Evolutionary conservation across 2,797 vertebrate species (phyloP).

Genomic region (Catostomus latipinnis): DNA sequence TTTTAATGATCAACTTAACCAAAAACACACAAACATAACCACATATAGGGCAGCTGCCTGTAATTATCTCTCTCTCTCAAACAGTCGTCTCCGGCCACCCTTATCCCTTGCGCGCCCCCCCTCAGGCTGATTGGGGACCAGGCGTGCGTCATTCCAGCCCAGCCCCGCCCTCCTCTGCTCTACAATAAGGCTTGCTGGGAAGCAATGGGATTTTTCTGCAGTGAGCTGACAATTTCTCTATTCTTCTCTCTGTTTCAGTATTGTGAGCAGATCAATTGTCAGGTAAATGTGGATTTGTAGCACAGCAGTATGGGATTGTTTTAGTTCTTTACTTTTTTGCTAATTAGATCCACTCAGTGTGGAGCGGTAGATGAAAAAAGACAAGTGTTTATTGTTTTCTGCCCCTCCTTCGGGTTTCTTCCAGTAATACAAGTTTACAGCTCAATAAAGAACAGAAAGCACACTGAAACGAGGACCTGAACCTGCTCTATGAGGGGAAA

Average conservation of each 20-base stretch:
- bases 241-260: slow-evolving; percentile 13
- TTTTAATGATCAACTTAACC: too few relatives aligned
- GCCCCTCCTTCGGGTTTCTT: slow-evolving; percentile 21
- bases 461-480: slow-evolving; percentile 16
- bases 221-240: slow-evolving; percentile 27
- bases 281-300: slow-evolving; percentile 37
- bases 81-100: too few relatives aligned
- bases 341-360: slow-evolving; percentile 41
- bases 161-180: too few relatives aligned
- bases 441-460: slow-evolving; percentile 44
- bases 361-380: slow-evolving; percentile 23
- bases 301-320: slow-evolving; percentile 7
- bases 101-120: too few relatives aligned
- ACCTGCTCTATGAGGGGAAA: slow-evolving; percentile 4
- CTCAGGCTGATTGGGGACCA: too few relatives aligned
- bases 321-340: slow-evolving; percentile 23
- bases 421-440: slow-evolving; percentile 31
- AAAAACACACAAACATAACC: too few relatives aligned
- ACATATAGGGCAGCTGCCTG: too few relatives aligned
- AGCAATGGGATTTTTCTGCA: slow-evolving; percentile 3
- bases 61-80: too few relatives aligned
- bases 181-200: slow-evolving; percentile 10
- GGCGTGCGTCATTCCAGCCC: too few relatives aligned
- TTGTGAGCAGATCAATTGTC: slow-evolving; percentile 28
- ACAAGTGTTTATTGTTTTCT: slow-evolving; percentile 34